Percentiles rank a stretch among this genome's conserved stretches.
phyloP scores from a whole-genome alignment of 2,113 vertebrate genomes.

The Nettapus auritus region DNA sequence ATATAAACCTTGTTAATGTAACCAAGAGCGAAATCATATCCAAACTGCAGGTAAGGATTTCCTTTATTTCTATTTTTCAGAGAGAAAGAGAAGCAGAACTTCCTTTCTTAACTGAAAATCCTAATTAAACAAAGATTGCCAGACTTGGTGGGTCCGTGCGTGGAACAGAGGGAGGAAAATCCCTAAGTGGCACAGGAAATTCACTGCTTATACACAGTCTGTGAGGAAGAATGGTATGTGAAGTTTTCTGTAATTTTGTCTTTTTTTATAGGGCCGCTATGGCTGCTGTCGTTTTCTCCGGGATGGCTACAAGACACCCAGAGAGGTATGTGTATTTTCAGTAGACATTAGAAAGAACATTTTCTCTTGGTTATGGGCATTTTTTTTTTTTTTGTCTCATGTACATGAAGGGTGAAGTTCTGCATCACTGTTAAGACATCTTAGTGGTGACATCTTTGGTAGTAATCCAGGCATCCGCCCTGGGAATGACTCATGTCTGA shows the following conservation, averaged over 20 bases:
- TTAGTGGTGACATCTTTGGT: background rate
- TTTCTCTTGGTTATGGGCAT: background rate
- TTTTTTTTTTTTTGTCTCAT: background rate
- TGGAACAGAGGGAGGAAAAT: background rate
- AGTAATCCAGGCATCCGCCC: background rate
- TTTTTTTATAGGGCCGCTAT: slow-evolving; percentile 87
- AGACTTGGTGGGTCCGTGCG: background rate
- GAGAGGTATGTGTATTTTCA: slow-evolving; percentile 84
- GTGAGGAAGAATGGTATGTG: background rate
- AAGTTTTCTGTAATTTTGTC: background rate
- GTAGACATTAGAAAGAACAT: background rate
- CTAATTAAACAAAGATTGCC: background rate
- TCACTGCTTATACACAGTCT: background rate
- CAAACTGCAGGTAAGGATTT: slow-evolving; percentile 89
- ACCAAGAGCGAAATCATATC: slow-evolving; percentile 96
- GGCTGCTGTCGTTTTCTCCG: slow-evolving; percentile 97
- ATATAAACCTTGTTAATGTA: slow-evolving; percentile 89
- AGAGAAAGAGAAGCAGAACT: background rate
- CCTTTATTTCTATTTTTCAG: background rate
- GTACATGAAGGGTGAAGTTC: background rate
- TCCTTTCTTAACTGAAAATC: background rate
- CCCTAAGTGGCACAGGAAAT: background rate
- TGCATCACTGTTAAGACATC: background rate
- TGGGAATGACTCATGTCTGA: background rate
- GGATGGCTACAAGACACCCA: slow-evolving; percentile 95